Evolutionary conservation across 2,113 vertebrate genomes (phyloP).

Genomic region (Oceanites oceanicus): DNA sequence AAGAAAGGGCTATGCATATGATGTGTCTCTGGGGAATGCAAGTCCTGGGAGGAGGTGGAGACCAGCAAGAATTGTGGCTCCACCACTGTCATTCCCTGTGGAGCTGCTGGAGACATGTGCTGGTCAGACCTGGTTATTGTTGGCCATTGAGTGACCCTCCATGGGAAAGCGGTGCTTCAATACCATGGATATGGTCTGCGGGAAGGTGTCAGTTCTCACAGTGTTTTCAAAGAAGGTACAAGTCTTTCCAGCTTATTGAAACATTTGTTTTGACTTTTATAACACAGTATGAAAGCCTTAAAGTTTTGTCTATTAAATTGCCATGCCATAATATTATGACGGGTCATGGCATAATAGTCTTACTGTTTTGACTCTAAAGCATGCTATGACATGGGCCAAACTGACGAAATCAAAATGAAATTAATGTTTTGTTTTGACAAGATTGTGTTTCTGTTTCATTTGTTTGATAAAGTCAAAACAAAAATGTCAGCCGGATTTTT

Average conservation of each 20-base stretch:
- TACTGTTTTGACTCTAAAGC: conserved; percentile 54
- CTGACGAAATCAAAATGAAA: conserved; percentile 38
- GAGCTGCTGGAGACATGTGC: neutral
- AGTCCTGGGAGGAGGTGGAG: neutral
- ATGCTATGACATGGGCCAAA: conserved; percentile 23
- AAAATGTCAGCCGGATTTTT: conserved; percentile 16
- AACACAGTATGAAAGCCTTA: neutral
- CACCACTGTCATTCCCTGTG: neutral
- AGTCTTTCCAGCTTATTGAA: conserved; percentile 25
- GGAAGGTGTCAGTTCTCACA: conserved; percentile 7
- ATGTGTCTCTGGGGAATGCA: neutral
- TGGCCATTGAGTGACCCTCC: neutral
- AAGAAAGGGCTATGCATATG: neutral
- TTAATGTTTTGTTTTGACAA: conserved; percentile 51
- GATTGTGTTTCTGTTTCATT: conserved; percentile 38
- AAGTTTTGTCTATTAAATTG: conserved; percentile 54
- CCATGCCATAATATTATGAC: conserved; percentile 38
- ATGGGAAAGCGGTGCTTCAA: neutral
- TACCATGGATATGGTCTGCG: neutral
- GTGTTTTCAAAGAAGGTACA: conserved; percentile 1
- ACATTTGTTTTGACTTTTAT: conserved; percentile 40
- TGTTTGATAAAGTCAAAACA: conserved; percentile 34
- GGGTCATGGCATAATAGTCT: conserved; percentile 13
- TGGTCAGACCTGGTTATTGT: neutral
- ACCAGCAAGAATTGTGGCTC: neutral